These are phyloP conservation scores for Sebastes aleutianus DNA, from an alignment of 2,797 vertebrate genomes.

Conservation along the genomic window DNA sequence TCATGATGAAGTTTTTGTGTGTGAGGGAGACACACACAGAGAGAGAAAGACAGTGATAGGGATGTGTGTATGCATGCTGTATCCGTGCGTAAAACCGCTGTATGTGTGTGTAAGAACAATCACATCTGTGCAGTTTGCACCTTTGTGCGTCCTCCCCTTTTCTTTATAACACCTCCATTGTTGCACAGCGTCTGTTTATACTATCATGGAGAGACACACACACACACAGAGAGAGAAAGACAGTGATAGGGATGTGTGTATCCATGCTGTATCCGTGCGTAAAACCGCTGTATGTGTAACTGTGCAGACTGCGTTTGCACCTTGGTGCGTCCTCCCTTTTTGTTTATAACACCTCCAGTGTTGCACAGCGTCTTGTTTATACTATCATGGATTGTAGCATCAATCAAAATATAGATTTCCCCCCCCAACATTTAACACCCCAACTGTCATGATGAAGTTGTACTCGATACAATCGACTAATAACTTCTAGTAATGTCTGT, in stretches of 20 bases:
- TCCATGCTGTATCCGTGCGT: constrained; percentile 23
- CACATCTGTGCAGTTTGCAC: constrained; percentile 9
- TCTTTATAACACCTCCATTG: constrained; percentile 51
- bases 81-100: constrained; percentile 41
- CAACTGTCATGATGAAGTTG: constrained; percentile 79
- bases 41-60: neutral
- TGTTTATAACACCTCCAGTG: constrained; percentile 45
- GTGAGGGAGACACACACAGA: neutral
- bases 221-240: neutral
- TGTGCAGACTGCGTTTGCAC: constrained; percentile 6
- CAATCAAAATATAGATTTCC: constrained; percentile 74
- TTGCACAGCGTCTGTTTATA: constrained; percentile 56
- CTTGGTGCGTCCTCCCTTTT: constrained; percentile 29
- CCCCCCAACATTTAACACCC: constrained; percentile 75
- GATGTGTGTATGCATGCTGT: neutral
- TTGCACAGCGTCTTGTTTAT: constrained; percentile 53
- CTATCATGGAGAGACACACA: constrained; percentile 36
- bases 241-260: neutral
- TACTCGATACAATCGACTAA: constrained; percentile 80
- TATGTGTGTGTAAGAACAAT: constrained; percentile 43
- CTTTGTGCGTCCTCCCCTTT: constrained; percentile 28
- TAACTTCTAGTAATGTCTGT: constrained; percentile 81
- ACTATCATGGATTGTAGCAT: constrained; percentile 65
- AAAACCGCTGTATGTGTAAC: constrained; percentile 30
- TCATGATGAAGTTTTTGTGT: constrained; percentile 66